Evolutionary conservation across 2,888 invertebrate species (phyloP).

Genomic region (Cosmia pyralina): DNA sequence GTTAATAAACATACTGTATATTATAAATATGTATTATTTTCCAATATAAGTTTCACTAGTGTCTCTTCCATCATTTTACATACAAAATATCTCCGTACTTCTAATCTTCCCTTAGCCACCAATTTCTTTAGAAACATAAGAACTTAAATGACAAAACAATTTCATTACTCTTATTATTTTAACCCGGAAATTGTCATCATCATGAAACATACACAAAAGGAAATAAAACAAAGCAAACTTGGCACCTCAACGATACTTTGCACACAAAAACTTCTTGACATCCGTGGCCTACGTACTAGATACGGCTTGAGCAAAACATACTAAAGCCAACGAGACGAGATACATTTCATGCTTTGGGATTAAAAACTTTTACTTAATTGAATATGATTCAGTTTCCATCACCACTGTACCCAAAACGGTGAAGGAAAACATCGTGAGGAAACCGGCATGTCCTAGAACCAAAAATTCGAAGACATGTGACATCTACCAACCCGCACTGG

Average conservation of each 20-base stretch:
- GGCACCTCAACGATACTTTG: conserved; percentile 50
- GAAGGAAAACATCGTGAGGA: no score
- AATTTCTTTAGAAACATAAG: conserved; percentile 18
- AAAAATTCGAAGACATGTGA: no score
- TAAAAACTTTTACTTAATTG: no score
- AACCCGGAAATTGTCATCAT: conserved; percentile 32
- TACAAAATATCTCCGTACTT: conserved; percentile 49
- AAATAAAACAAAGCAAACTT: conserved; percentile 49
- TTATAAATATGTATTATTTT: conserved; percentile 49
- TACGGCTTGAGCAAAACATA: conserved; percentile 26
- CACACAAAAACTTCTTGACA: conserved; percentile 27
- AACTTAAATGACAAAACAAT: conserved; percentile 34
- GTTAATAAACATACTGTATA: conserved; percentile 12
- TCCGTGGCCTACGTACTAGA: conserved; percentile 40
- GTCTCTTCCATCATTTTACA: conserved; percentile 41
- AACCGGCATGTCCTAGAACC: no score
- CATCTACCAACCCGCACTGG: no score
- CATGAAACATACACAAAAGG: conserved; percentile 44
- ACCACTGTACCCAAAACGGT: no score
- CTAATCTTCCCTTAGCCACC: conserved; percentile 30
- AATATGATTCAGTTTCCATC: no score
- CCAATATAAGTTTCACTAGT: conserved; percentile 51
- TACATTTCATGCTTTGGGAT: neutral
- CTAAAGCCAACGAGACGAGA: no score
- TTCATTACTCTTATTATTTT: conserved; percentile 30